phyloP scores from a whole-genome alignment of 2,113 vertebrate species.

The Chloroceryle aenea region DNA sequence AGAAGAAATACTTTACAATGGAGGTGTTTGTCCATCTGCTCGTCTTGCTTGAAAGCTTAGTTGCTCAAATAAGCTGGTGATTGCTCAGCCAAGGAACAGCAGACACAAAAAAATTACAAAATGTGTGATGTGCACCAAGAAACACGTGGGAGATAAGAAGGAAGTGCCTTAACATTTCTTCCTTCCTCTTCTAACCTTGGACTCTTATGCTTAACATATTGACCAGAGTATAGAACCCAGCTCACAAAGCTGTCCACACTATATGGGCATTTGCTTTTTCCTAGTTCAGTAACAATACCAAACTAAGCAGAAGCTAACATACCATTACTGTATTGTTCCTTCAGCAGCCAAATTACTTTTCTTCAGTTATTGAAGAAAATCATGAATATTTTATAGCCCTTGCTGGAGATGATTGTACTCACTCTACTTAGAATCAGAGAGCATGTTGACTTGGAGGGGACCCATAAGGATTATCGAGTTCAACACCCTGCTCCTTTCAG shows the following conservation, averaged over 20 bases:
- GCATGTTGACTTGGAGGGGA: too few relatives aligned
- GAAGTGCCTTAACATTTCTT: neutral
- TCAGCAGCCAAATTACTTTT: neutral
- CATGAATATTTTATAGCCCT: neutral
- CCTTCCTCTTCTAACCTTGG: neutral
- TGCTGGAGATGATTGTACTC: neutral
- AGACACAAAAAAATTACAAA: neutral
- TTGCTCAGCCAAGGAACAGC: neutral
- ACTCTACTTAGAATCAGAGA: neutral
- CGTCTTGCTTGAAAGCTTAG: neutral
- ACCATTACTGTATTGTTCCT: neutral
- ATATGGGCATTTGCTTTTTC: neutral
- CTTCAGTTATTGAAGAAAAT: neutral
- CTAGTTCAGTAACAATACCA: neutral
- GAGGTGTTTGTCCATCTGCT: neutral
- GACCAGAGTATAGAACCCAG: neutral
- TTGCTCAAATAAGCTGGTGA: neutral
- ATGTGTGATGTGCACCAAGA: neutral
- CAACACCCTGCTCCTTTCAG: too few relatives aligned
- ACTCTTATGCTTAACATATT: neutral
- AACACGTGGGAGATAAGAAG: neutral
- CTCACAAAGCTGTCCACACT: neutral
- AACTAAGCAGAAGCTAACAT: neutral
- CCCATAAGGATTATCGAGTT: too few relatives aligned
- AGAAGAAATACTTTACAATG: neutral